Evolutionary conservation across 2,113 vertebrate species (phyloP).

Genomic region (Maccullochella peelii): DNA sequence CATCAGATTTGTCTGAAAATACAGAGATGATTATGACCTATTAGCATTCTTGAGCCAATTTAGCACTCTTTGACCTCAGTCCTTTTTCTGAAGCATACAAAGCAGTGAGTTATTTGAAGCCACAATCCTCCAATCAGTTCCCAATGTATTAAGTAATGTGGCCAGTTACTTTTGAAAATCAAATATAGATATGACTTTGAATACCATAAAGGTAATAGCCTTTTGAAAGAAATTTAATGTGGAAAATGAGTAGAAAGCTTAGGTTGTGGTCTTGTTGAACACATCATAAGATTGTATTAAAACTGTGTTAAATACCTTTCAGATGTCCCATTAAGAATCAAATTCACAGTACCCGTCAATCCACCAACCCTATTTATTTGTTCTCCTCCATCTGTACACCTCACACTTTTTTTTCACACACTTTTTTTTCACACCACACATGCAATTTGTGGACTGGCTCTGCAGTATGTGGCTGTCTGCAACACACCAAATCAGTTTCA

Average conservation of each 20-base stretch:
- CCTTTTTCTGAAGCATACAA: conserved; percentile 19
- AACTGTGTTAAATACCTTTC: conserved; percentile 11
- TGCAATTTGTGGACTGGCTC: conserved; percentile 36
- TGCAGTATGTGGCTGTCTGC: conserved; percentile 53
- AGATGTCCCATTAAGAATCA: conserved; percentile 15
- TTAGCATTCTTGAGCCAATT: conserved; percentile 61
- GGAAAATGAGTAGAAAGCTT: conserved; percentile 1
- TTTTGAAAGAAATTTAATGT: conserved; percentile 18
- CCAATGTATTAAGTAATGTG: conserved; percentile 22
- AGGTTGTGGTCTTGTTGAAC: conserved; percentile 12
- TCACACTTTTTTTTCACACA: conserved; percentile 32
- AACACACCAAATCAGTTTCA: conserved; percentile 55
- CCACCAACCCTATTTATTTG: conserved; percentile 2
- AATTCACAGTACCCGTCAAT: conserved; percentile 32
- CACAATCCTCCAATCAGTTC: conserved; percentile 20
- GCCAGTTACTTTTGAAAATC: conserved; percentile 19
- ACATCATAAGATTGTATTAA: neutral
- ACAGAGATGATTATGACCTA: conserved; percentile 64
- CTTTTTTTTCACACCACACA: conserved; percentile 7
- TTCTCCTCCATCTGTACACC: conserved; percentile 36
- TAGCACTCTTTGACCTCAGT: conserved; percentile 41
- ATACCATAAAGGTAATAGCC: neutral
- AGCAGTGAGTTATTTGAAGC: neutral
- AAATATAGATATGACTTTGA: neutral
- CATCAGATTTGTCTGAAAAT: conserved; percentile 70